Base-by-base conservation (phyloP, 2,888 invertebrate genomes). In the Hybos culiciformis region DNA sequence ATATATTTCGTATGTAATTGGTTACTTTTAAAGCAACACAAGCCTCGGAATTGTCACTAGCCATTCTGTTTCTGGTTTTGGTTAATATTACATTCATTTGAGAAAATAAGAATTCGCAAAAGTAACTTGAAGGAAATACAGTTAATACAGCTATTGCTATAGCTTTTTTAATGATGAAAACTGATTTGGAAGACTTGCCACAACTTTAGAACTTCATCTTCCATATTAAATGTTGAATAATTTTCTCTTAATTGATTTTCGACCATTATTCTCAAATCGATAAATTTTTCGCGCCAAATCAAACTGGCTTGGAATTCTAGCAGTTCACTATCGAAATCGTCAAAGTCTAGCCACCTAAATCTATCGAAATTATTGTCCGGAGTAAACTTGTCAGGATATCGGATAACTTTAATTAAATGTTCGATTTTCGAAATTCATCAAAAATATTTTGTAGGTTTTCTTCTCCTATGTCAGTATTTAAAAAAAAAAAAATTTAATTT, bases 161-260 rank as follows among this genome's bases (percentile, higher is more conserved):
- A 12, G 26, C 26, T 26, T 12, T 12, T 33, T 33, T 33, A 14
- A 14, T 33, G 14, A 33, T 14, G 32, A 32, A n/a, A 14, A 14
- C 32, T 32, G 14, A 32, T n/a, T 32, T n/a, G 32, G 32, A 32
- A 32, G 32, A 32, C 32, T 32, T 32, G 32, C 15, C 32, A 32
- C 32, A 32, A 32, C 32, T 32, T 32, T 9, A 32, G 32, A 14
- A 32, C 32, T 32, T 32, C 32, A 32, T 32, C 32, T 14, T 32
- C 32, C 32, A 32, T 32, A n/a, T 32, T 32, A 32, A 32, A 32
- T 14, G 15, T 14, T 32, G 14, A 6, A 32, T 15, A 7, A 14
- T 32, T 32, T 32, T 32, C 32, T 32, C 8, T 32, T 14, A 32
- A 14, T 32, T 32, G 14, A 32, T 32, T 32, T 32, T n/a, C 32